These are phyloP conservation scores for Eucidaris tribuloides DNA, from an alignment of 35 echinoderm and acorn worm genomes.

Conservation along the genomic window DNA sequence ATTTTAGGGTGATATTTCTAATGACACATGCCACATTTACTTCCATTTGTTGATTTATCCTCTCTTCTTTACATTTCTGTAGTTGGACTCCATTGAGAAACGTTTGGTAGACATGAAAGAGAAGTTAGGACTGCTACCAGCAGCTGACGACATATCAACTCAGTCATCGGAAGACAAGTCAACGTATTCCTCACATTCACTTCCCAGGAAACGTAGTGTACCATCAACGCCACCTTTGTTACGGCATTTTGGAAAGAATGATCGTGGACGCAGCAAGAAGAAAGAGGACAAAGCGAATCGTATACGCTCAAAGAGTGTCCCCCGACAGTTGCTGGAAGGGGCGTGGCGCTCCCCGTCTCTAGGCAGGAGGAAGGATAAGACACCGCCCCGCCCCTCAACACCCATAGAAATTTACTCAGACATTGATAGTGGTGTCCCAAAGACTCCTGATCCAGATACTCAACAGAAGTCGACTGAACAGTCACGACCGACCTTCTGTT, in stretches of 20 bases:
- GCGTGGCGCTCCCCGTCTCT: slow-evolving; percentile 58
- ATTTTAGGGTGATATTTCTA: too few species aligned
- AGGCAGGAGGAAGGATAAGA: slow-evolving; percentile 48
- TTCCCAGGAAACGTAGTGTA: slow-evolving; percentile 38
- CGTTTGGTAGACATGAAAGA: slow-evolving; percentile 45
- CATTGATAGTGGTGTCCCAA: neutral
- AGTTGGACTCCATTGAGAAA: slow-evolving; percentile 53
- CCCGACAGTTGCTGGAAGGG: slow-evolving; percentile 65
- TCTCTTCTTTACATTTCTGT: neutral
- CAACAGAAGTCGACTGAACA: too few species aligned
- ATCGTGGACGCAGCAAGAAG: slow-evolving; percentile 64
- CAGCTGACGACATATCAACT: slow-evolving; percentile 25
- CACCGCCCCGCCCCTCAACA: neutral
- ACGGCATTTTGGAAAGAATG: slow-evolving; percentile 14
- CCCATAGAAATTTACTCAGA: slow-evolving; percentile 66
- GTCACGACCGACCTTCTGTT: neutral
- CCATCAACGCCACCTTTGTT: slow-evolving; percentile 47
- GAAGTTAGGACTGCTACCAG: slow-evolving; percentile 38
- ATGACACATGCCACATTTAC: too few species aligned
- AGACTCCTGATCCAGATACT: too few species aligned
- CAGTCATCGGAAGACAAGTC: slow-evolving; percentile 28
- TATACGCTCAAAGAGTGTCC: slow-evolving; percentile 78
- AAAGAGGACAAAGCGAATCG: slow-evolving; percentile 41
- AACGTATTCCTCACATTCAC: slow-evolving; percentile 25
- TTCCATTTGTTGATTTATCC: neutral